Percentiles rank a stretch among this genome's conserved stretches.
These are phyloP conservation scores for Apus apus DNA, from an alignment of 2,113 vertebrate genomes.

Conservation along the genomic window DNA sequence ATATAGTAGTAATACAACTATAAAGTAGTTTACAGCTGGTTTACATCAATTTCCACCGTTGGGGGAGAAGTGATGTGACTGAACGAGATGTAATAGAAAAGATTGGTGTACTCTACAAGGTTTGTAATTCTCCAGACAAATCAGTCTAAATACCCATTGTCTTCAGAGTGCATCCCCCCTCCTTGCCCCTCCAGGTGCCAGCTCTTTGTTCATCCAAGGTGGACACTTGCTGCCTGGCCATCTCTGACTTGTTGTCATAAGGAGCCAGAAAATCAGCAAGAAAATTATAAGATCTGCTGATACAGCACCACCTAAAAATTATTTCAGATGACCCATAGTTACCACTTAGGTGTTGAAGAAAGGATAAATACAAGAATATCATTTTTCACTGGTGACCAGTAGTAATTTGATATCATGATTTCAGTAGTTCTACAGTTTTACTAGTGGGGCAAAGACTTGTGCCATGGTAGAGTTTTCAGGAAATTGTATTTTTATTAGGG, in stretches of 20 bases:
- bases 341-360: not conserved
- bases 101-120: not conserved
- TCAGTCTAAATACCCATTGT: not conserved
- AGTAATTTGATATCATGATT: not conserved
- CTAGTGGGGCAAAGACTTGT: not conserved
- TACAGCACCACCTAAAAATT: not conserved
- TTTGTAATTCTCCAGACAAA: not conserved
- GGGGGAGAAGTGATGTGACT: not conserved
- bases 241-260: not conserved
- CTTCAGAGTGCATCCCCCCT: not conserved
- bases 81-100: not conserved
- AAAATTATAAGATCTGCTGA: not conserved
- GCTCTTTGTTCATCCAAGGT: not conserved
- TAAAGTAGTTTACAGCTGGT: not conserved
- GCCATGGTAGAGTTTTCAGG: not conserved
- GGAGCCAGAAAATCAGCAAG: not conserved
- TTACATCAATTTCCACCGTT: not conserved
- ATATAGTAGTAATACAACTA: not conserved
- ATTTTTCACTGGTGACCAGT: not conserved
- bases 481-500: not conserved
- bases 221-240: not conserved
- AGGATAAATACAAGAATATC: not conserved
- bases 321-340: not conserved
- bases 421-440: not conserved
- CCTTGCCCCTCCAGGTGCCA: not conserved